phyloP scores from a whole-genome alignment of 2,797 vertebrate species.

The Cirrhinus molitorella region DNA sequence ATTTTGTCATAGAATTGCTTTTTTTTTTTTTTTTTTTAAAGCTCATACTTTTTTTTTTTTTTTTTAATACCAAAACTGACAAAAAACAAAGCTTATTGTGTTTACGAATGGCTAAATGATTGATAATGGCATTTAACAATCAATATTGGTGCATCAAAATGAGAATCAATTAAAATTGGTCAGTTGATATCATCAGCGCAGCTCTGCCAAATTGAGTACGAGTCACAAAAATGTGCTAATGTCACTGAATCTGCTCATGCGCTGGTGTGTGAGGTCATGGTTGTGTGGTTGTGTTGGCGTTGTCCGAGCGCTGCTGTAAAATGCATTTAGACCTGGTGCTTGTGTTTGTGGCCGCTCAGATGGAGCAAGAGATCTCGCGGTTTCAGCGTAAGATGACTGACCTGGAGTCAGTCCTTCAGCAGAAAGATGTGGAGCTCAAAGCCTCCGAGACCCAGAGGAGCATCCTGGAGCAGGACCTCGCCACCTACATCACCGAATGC shows the following conservation, averaged over 20 bases:
- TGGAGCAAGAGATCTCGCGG: slow-evolving; percentile 98
- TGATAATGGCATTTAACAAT: not conserved
- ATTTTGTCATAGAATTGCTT: too few relatives aligned
- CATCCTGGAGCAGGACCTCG: slow-evolving; percentile 98
- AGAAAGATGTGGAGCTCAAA: slow-evolving; percentile 99
- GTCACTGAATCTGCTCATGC: not conserved
- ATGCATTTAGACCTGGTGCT: slow-evolving; percentile 62
- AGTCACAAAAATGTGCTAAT: too few relatives aligned
- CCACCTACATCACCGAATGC: slow-evolving; percentile 99
- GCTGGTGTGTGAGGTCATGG: not conserved
- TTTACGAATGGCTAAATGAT: not conserved
- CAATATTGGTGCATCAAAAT: too few relatives aligned
- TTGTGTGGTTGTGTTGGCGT: not conserved
- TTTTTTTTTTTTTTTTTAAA: too few relatives aligned
- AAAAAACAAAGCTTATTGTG: not conserved
- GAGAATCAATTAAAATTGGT: too few relatives aligned
- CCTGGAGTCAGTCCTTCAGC: slow-evolving; percentile 97
- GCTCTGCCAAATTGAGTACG: too few relatives aligned
- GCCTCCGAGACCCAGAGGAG: slow-evolving; percentile 98
- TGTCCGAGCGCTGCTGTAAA: slow-evolving; percentile 46
- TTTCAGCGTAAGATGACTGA: slow-evolving; percentile 99
- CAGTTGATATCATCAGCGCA: too few relatives aligned
- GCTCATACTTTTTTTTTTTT: too few relatives aligned
- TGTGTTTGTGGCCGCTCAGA: slow-evolving; percentile 79
- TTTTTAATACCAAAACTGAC: too few relatives aligned